Percentiles rank a stretch among this genome's conserved stretches.
Conservation (phyloP, 2,113 vertebrate genomes). For the Poeciliopsis retropinna region DNA sequence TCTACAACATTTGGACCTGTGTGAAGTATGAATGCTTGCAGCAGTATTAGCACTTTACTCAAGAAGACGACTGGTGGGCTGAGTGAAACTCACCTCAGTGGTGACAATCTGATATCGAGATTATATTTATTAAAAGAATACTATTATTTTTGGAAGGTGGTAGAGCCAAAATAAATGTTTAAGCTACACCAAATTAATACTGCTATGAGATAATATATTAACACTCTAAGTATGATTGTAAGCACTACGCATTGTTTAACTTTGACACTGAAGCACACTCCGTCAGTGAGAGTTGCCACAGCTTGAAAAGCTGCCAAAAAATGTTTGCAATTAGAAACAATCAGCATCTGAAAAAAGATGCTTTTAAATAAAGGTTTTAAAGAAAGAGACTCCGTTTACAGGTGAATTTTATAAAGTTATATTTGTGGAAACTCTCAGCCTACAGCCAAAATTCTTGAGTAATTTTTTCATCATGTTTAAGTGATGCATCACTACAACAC, state of each 20-base stretch:
- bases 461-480: background rate
- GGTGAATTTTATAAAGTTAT: background rate
- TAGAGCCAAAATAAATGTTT: conserved; percentile 20
- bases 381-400: background rate
- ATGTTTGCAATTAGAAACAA: background rate
- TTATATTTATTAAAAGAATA: conserved; percentile 6
- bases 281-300: background rate
- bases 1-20: background rate
- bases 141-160: conserved; percentile 49
- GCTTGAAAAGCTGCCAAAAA: conserved; percentile 13
- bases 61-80: background rate
- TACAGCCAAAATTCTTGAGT: background rate
- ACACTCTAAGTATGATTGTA: conserved; percentile 10
- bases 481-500: conserved; percentile 11
- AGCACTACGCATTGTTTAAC: conserved; percentile 1
- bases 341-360: background rate
- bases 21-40: background rate
- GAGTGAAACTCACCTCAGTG: background rate
- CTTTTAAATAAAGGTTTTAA: background rate
- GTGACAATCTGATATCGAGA: conserved; percentile 43
- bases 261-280: background rate
- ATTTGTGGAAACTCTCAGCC: background rate
- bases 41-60: background rate
- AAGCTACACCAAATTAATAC: conserved; percentile 46
- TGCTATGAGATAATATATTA: background rate